phyloP scores from a whole-genome alignment of 92 coral and sea anemone genomes.

The Palythoa grandiflora region DNA sequence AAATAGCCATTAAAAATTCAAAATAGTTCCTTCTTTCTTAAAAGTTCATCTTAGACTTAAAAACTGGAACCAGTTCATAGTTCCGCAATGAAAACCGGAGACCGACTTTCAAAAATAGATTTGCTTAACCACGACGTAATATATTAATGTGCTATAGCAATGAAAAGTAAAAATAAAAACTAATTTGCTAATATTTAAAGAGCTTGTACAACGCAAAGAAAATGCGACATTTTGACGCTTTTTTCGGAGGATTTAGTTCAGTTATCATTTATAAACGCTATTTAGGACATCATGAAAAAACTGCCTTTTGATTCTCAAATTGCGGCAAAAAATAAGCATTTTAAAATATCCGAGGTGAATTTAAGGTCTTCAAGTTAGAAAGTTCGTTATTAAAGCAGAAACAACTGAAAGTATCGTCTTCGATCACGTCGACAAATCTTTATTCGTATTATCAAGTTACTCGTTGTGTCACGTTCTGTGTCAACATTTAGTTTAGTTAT shows the following conservation, averaged over 20 bases:
- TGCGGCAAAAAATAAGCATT: not conserved
- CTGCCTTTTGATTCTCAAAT: not conserved
- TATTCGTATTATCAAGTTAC: constrained; percentile 23
- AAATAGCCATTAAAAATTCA: constrained; percentile 13
- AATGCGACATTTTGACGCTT: constrained; percentile 22
- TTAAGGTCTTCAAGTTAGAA: not conserved
- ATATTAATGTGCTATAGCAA: not conserved
- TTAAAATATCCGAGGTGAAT: not conserved
- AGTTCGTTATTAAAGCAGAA: not conserved
- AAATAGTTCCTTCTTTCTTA: constrained; percentile 29
- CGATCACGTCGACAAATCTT: constrained; percentile 1
- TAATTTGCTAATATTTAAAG: constrained; percentile 3
- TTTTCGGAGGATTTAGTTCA: constrained; percentile 2
- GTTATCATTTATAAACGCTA: not conserved
- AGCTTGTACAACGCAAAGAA: constrained; percentile 8
- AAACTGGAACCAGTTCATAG: not conserved
- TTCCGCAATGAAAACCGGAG: not conserved
- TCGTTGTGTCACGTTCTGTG: constrained; percentile 44
- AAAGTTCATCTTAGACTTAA: constrained; percentile 1
- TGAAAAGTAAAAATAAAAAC: constrained; percentile 13
- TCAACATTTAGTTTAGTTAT: constrained; percentile 42
- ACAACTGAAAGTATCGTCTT: constrained; percentile 5
- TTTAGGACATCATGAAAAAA: not conserved
- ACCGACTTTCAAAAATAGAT: not conserved
- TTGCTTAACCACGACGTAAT: constrained; percentile 17